Conservation (phyloP, 1,140 invertebrate genomes). For the Pectinophora gossypiella region DNA sequence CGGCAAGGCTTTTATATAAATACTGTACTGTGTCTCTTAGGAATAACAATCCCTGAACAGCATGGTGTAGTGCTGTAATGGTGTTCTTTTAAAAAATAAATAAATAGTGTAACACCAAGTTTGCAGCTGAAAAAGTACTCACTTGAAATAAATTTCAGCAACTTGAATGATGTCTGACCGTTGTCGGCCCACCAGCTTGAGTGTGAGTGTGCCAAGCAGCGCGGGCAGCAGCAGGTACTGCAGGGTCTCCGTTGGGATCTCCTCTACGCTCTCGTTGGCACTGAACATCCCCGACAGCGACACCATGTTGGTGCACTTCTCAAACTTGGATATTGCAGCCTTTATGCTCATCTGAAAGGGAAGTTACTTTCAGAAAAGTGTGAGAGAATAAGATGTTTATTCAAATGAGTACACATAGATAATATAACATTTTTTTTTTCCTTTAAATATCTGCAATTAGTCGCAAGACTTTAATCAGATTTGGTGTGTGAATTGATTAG, state of each 20-base stretch:
- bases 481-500: too few relatives aligned
- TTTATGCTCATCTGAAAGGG: conserved; percentile 79
- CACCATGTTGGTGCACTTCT: conserved; percentile 86
- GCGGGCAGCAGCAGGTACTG: conserved; percentile 91
- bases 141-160: conserved; percentile 88
- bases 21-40: too few relatives aligned
- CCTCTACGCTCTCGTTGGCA: conserved; percentile 90
- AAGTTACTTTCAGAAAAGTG: background rate
- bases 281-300: conserved; percentile 90
- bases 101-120: too few relatives aligned
- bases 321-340: conserved; percentile 82
- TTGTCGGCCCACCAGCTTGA: conserved; percentile 80
- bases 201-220: conserved; percentile 84
- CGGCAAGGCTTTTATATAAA: too few relatives aligned
- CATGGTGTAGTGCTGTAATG: too few relatives aligned
- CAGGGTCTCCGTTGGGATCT: conserved; percentile 89
- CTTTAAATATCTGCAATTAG: too few relatives aligned
- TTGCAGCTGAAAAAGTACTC: too few relatives aligned
- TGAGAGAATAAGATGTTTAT: conserved; percentile 10
- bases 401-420: background rate
- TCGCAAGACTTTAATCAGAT: too few relatives aligned
- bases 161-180: conserved; percentile 82
- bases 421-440: too few relatives aligned
- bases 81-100: too few relatives aligned
- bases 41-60: too few relatives aligned